Base-by-base conservation (phyloP, 37 sponge, comb jelly and placozoan genomes). In the Spongilla lacustris region DNA sequence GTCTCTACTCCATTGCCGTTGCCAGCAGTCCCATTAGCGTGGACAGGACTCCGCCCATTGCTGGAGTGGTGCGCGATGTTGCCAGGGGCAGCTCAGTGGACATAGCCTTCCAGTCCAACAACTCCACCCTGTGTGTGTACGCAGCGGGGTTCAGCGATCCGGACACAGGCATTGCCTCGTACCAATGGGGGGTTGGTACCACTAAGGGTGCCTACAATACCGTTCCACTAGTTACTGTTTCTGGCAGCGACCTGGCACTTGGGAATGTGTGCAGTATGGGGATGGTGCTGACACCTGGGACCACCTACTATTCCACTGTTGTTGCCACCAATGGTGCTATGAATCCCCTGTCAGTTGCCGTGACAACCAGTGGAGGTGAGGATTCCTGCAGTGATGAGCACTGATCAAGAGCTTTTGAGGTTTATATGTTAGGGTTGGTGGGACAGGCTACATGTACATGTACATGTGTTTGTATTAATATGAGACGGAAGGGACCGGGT, bases 301-400 rank as follows among this genome's bases (percentile, higher is more conserved):
- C 78, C 36, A 84, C 84, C 22, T 96, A 96, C 84, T 93, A 93
- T 66, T 93, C 94, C 30, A 89, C 90, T n/a, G 33, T 96, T 0
- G 32, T 38, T n/a, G 89, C 74, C 13, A 28, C 23, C 85, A 96
- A 96, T 80, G 88, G 83, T 23, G 93, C 85, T 2, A 70, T 81
- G 30, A 75, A 48, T n/a, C 68, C 36, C 41, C 68, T 80, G 82
- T 77, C 25, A 77, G 72, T 30, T 29, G 70, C 78, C n/a, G 82
- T 81, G 26, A 29, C 83, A 77, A 88, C 94, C 17, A 74, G 88
- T 83, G 94, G 92, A 91, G 92, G 93, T 93, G 23, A 81, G 88
- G 68, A 69, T 71, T 37, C 32, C 13, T 33, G n/a, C n/a, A n/a
- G 41, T 41, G 41, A 9, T 41, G 41, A 41, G 3, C n/a, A n/a